Evolutionary conservation across 2,113 vertebrate genomes (phyloP).

Genomic region (Peromyscus californicus): DNA sequence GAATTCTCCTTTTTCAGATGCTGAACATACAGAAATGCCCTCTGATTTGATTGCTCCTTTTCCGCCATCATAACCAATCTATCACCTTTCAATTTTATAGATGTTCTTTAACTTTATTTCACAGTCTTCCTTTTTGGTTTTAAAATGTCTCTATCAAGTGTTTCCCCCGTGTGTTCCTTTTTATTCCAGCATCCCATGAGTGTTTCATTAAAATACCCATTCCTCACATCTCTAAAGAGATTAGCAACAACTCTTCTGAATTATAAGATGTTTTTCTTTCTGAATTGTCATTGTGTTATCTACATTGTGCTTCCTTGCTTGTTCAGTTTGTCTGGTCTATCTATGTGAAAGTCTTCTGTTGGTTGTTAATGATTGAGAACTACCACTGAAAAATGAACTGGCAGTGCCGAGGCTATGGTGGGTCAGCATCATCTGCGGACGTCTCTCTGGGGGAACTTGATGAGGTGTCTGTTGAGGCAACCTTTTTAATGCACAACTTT

Average conservation of each 20-base stretch:
- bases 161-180: neutral
- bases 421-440: neutral
- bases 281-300: neutral
- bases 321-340: neutral
- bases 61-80: neutral
- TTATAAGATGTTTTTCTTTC: neutral
- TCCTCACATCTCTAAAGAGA: neutral
- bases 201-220: neutral
- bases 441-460: neutral
- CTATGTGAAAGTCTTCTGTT: neutral
- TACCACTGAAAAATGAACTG: neutral
- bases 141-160: neutral
- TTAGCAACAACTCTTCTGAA: neutral
- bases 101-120: neutral
- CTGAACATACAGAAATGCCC: neutral
- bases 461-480: neutral
- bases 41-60: neutral
- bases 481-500: neutral
- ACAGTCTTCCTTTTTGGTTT: neutral
- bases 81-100: neutral
- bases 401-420: neutral
- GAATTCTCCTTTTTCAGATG: neutral
- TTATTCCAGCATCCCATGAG: neutral
- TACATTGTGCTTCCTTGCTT: neutral
- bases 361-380: neutral